These are phyloP conservation scores for Agrochola circellaris DNA, from an alignment of 2,888 invertebrate species.

Conservation along the genomic window DNA sequence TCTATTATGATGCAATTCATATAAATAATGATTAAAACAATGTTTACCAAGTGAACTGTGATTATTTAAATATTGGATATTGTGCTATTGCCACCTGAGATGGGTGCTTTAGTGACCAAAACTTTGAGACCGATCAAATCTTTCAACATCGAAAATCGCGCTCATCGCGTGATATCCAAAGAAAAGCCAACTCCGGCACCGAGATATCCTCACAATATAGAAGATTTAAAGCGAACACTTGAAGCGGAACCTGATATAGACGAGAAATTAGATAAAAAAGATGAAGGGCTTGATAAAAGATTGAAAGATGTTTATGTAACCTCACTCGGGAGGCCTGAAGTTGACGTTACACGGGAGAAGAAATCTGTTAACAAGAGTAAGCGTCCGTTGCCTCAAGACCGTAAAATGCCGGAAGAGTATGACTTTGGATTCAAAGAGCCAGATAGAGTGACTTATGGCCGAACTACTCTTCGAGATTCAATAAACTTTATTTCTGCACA, in stretches of 20 bases:
- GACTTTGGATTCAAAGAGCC: slow-evolving; percentile 94
- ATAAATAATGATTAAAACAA: slow-evolving; percentile 56
- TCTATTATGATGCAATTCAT: slow-evolving; percentile 55
- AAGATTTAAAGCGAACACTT: slow-evolving; percentile 92
- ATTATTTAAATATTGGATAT: slow-evolving; percentile 51
- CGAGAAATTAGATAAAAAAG: slow-evolving; percentile 91
- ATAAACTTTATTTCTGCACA: slow-evolving; percentile 93
- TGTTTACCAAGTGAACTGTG: slow-evolving; percentile 61
- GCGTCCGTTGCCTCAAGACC: slow-evolving; percentile 91
- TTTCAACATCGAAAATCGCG: slow-evolving; percentile 94
- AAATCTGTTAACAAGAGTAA: slow-evolving; percentile 77
- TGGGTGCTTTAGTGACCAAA: slow-evolving; percentile 92
- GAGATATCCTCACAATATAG: slow-evolving; percentile 90
- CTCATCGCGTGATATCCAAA: slow-evolving; percentile 92
- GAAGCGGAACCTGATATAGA: slow-evolving; percentile 92
- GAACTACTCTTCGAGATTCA: slow-evolving; percentile 92
- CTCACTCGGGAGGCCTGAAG: slow-evolving; percentile 91
- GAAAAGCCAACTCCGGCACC: slow-evolving; percentile 94
- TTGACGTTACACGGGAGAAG: slow-evolving; percentile 83
- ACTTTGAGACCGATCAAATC: slow-evolving; percentile 91
- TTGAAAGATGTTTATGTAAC: slow-evolving; percentile 94
- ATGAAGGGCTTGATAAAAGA: slow-evolving; percentile 91
- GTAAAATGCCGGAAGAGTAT: slow-evolving; percentile 87
- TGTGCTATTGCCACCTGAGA: slow-evolving; percentile 86
- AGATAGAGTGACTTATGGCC: slow-evolving; percentile 90